A percentile compares a stretch with the other conserved stretches of the same genome.
Conservation (phyloP, 2,888 invertebrate genomes). For the Corbicula japonica region DNA sequence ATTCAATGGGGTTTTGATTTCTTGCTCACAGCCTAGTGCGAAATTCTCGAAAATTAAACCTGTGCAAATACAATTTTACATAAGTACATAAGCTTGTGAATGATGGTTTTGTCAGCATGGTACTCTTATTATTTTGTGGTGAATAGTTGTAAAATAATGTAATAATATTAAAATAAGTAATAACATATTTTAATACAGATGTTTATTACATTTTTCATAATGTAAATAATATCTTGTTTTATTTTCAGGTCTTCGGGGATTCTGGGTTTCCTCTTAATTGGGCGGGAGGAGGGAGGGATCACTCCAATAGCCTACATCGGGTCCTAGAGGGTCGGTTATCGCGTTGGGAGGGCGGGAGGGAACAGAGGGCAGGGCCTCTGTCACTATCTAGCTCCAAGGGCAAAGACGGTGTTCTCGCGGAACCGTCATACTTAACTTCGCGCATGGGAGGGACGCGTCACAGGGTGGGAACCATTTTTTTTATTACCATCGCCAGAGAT, state of each 20-base stretch:
- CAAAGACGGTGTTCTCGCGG: slow-evolving; percentile 56
- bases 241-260: slow-evolving; percentile 76
- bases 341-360: slow-evolving; percentile 79
- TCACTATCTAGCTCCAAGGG: slow-evolving; percentile 55
- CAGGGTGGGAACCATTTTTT: slow-evolving; percentile 75
- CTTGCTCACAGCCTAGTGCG: too few relatives aligned
- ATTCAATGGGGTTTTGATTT: too few relatives aligned
- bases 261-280: slow-evolving; percentile 72
- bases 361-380: slow-evolving; percentile 76
- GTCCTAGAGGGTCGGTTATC: slow-evolving; percentile 75
- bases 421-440: slow-evolving; percentile 59
- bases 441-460: slow-evolving; percentile 78
- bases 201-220: too few relatives aligned
- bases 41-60: too few relatives aligned
- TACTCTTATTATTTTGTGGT: too few relatives aligned
- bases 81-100: too few relatives aligned
- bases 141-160: too few relatives aligned
- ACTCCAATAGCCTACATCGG: slow-evolving; percentile 61
- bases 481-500: slow-evolving; percentile 25
- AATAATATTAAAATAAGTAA: too few relatives aligned
- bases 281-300: slow-evolving; percentile 66
- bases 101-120: too few relatives aligned
- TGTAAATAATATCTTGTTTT: slow-evolving; percentile 36
- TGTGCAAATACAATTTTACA: too few relatives aligned
- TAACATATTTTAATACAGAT: too few relatives aligned